phyloP scores from a whole-genome alignment of 2,797 vertebrate genomes.

The Lophius americanus region DNA sequence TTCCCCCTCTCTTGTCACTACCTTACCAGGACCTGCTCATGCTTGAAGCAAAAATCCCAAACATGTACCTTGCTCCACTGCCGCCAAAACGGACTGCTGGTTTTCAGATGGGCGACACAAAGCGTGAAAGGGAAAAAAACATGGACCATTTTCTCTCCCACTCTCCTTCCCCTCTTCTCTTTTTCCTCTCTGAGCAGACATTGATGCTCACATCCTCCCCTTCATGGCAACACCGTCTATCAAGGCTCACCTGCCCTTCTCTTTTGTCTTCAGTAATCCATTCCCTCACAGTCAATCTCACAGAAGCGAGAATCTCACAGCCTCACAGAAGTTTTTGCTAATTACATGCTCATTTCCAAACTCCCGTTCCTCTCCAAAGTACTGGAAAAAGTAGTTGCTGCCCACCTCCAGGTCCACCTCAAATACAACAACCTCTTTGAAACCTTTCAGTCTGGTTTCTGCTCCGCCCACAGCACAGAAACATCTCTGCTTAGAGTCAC shows the following conservation, averaged over 20 bases:
- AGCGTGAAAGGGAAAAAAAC: slow-evolving; percentile 60
- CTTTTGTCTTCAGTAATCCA: slow-evolving; percentile 61
- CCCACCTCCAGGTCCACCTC: too few species aligned
- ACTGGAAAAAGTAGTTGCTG: too few species aligned
- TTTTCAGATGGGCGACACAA: slow-evolving; percentile 61
- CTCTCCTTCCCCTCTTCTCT: not conserved
- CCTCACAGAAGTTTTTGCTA: too few species aligned
- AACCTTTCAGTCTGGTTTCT: too few species aligned
- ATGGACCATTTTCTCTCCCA: slow-evolving; percentile 44
- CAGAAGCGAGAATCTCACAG: too few species aligned
- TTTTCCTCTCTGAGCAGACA: slow-evolving; percentile 31
- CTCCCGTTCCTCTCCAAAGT: too few species aligned
- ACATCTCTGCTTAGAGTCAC: too few species aligned
- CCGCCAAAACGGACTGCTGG: slow-evolving; percentile 53
- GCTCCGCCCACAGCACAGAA: too few species aligned
- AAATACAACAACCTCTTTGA: too few species aligned
- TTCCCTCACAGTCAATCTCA: slow-evolving; percentile 23
- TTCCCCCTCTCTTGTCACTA: slow-evolving; percentile 60
- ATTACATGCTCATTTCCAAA: too few species aligned
- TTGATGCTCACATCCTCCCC: slow-evolving; percentile 39
- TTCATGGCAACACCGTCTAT: slow-evolving; percentile 41
- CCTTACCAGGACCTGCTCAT: slow-evolving; percentile 69
- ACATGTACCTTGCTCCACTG: slow-evolving; percentile 65
- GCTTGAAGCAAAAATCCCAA: slow-evolving; percentile 72
- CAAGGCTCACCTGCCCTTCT: slow-evolving; percentile 65